Conservation (phyloP, 2,113 vertebrate genomes). For the Copsychus sechellarum region DNA sequence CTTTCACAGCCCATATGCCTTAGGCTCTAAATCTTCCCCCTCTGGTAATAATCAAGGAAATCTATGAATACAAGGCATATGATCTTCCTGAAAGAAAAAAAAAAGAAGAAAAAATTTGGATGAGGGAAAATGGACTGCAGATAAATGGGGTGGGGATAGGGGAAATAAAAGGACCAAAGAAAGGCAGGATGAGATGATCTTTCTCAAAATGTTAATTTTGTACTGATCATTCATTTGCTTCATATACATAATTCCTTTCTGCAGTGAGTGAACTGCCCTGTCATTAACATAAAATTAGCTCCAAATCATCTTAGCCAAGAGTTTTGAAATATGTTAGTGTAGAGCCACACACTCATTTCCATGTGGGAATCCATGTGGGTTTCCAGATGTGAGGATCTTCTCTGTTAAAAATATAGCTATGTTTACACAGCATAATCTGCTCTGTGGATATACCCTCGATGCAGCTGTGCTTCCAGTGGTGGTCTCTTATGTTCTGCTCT, state of each 20-base stretch:
- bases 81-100: background rate
- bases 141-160: background rate
- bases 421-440: background rate
- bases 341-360: background rate
- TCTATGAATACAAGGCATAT: background rate
- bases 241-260: conserved; percentile 18
- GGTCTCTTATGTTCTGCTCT: background rate
- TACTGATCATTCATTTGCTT: background rate
- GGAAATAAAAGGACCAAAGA: background rate
- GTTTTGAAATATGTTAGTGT: background rate
- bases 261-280: background rate
- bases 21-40: background rate
- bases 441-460: background rate
- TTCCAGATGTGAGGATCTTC: conserved; percentile 42
- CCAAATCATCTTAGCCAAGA: background rate
- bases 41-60: background rate
- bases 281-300: conserved; percentile 35
- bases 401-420: background rate
- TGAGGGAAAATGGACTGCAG: background rate
- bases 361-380: background rate
- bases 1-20: background rate
- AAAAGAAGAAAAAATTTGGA: background rate
- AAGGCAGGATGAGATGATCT: background rate
- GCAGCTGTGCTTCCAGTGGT: background rate
- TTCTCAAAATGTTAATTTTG: background rate